phyloP scores from a whole-genome alignment of 2,888 invertebrate genomes.

The Eupithecia inturbata region DNA sequence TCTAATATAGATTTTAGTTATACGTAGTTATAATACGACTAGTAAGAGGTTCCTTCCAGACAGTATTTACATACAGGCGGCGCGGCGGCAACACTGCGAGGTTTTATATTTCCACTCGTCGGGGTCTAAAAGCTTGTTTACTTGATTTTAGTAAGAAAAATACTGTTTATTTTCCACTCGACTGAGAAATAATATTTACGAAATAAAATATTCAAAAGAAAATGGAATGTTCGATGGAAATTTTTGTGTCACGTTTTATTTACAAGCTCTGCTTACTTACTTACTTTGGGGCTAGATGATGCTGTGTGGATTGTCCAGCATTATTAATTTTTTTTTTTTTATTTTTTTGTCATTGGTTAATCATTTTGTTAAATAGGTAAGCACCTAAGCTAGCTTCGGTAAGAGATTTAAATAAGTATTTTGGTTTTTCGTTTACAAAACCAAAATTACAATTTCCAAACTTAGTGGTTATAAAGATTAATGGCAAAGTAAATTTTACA shows the following conservation, averaged over 20 bases:
- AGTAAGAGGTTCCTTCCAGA: background rate
- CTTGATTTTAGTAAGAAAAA: conserved; percentile 16
- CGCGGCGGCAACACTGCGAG: background rate
- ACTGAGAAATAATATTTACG: background rate
- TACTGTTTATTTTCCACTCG: conserved; percentile 1
- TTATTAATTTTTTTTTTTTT: no score
- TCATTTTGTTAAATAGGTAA: no score
- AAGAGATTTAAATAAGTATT: background rate
- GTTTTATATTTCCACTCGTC: conserved; percentile 10
- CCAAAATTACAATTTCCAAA: background rate
- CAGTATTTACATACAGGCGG: background rate
- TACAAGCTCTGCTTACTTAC: no score
- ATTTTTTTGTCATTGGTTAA: no score
- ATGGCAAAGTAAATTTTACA: background rate
- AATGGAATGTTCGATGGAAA: background rate
- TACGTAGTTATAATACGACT: background rate
- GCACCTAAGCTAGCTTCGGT: no score
- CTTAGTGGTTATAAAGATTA: background rate
- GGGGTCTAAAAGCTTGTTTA: conserved; percentile 15
- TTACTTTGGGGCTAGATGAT: no score
- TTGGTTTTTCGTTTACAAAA: background rate
- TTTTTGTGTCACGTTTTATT: background rate
- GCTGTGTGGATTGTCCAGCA: no score
- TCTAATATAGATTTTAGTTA: no score
- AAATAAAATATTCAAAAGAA: background rate